Conservation (phyloP, 1,140 invertebrate species). For the Heliothis virescens region DNA sequence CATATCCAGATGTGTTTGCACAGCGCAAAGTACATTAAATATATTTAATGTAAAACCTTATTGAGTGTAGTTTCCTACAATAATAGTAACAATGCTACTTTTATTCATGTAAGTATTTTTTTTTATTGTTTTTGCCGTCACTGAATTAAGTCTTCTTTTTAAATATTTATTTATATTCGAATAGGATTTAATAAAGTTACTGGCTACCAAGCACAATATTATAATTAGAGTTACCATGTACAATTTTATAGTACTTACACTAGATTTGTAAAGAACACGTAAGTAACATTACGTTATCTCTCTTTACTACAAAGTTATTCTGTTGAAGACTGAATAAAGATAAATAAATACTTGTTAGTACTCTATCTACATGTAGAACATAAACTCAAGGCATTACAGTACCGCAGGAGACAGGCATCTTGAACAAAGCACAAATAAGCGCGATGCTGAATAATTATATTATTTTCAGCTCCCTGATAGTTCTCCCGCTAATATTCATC, state of each 20-base stretch:
- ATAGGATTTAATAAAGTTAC: too few relatives aligned
- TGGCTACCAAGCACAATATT: too few relatives aligned
- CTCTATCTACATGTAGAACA: too few relatives aligned
- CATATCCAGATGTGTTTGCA: conserved; percentile 32
- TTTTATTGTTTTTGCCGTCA: background rate
- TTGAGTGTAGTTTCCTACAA: background rate
- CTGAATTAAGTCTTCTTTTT: background rate
- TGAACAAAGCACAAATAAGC: background rate
- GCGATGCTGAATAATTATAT: conserved; percentile 10
- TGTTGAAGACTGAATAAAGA: too few relatives aligned
- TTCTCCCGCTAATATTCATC: conserved; percentile 72
- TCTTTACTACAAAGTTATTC: too few relatives aligned
- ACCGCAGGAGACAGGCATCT: too few relatives aligned
- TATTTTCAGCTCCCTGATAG: conserved; percentile 64
- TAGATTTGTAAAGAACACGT: too few relatives aligned
- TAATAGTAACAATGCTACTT: conserved; percentile 34
- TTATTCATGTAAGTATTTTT: conserved; percentile 51
- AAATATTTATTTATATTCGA: background rate
- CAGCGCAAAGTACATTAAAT: conserved; percentile 17
- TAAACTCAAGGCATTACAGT: too few relatives aligned
- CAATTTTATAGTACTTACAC: too few relatives aligned
- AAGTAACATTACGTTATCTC: too few relatives aligned
- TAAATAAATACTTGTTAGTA: too few relatives aligned
- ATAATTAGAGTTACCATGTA: too few relatives aligned
- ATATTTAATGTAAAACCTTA: background rate